phyloP scores from a whole-genome alignment of 2,113 vertebrate species.

The Electrona antarctica region DNA sequence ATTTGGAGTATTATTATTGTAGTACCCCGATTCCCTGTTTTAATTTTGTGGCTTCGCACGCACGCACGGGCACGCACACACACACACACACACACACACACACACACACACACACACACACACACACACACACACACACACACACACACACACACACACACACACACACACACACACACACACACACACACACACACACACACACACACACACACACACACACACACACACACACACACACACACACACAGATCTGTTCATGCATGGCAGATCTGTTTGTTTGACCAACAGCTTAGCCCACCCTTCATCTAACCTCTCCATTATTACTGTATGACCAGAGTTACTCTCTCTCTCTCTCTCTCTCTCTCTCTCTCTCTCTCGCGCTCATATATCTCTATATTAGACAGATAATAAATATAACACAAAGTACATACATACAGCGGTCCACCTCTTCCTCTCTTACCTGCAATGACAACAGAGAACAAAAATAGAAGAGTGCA shows the following conservation, averaged over 20 bases:
- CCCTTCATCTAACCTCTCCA: slow-evolving; percentile 31
- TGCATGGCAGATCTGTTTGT: slow-evolving; percentile 40
- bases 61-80: slow-evolving; percentile 25
- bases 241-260: not conserved
- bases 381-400: slow-evolving; percentile 6
- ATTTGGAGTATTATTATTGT: too few relatives aligned
- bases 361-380: not conserved
- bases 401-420: not conserved
- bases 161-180: slow-evolving; percentile 45
- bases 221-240: slow-evolving; percentile 9
- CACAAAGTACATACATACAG: too few relatives aligned
- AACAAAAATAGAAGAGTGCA: slow-evolving; percentile 8
- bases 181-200: slow-evolving; percentile 1
- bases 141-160: slow-evolving; percentile 2
- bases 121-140: slow-evolving; percentile 23
- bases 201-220: slow-evolving; percentile 25
- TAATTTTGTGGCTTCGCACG: too few relatives aligned
- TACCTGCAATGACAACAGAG: not conserved
- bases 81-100: slow-evolving; percentile 9
- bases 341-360: not conserved
- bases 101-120: slow-evolving; percentile 14
- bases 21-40: too few relatives aligned
- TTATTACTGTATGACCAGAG: slow-evolving; percentile 16
- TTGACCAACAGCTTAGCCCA: slow-evolving; percentile 23
- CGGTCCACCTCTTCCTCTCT: not conserved